Conservation (phyloP, 2,888 invertebrate species). For the Spialia ferax region DNA sequence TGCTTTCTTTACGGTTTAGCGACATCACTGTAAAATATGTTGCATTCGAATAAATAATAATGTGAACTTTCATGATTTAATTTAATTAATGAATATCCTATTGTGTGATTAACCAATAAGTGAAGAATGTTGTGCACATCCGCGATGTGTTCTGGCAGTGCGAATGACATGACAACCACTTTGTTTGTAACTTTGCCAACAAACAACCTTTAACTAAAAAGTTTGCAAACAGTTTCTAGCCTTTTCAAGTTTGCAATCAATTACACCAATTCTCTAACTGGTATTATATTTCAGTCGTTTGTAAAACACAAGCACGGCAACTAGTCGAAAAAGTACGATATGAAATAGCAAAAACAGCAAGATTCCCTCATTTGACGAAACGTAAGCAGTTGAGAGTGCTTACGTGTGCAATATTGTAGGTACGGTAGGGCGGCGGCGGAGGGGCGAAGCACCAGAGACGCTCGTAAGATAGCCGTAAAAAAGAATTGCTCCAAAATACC, state of each 20-base stretch:
- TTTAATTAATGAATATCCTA: background rate
- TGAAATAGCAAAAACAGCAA: background rate
- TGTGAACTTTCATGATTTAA: background rate
- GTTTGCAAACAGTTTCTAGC: background rate
- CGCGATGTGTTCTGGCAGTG: background rate
- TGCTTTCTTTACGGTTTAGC: background rate
- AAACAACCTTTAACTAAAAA: background rate
- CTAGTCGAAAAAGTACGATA: background rate
- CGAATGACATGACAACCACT: background rate
- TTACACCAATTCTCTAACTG: background rate
- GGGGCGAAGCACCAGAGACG: background rate
- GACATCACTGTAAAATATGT: background rate
- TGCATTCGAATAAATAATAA: background rate
- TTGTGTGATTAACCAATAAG: background rate
- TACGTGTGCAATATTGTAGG: background rate
- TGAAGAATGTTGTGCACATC: background rate
- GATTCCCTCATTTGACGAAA: background rate
- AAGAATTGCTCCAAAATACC: constrained; percentile 18
- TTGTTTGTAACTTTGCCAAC: background rate
- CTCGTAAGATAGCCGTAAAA: constrained; percentile 4
- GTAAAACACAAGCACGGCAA: background rate
- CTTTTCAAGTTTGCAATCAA: background rate
- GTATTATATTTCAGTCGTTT: no score
- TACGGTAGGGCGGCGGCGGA: background rate
- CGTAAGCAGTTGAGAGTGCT: background rate